Percentiles rank a stretch among this genome's conserved stretches.
Conservation (phyloP, 2,888 invertebrate genomes). For the Agrotis segetum region DNA sequence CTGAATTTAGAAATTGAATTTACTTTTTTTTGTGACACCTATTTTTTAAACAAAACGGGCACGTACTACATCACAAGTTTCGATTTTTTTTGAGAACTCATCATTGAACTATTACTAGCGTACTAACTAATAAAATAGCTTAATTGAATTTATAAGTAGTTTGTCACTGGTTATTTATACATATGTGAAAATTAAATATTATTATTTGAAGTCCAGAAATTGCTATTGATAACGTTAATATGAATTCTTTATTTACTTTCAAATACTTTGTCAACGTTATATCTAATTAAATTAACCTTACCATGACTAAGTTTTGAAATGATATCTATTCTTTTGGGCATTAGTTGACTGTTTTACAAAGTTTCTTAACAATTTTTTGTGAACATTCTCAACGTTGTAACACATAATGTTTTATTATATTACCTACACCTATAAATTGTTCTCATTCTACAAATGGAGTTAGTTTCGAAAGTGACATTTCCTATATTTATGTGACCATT, state of each 20-base stretch:
- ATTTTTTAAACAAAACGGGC: slow-evolving; percentile 26
- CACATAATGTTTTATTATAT: slow-evolving; percentile 64
- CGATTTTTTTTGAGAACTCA: slow-evolving; percentile 33
- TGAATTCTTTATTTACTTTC: neutral
- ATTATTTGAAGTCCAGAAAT: slow-evolving; percentile 3
- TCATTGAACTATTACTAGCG: neutral
- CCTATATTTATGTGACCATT: slow-evolving; percentile 29
- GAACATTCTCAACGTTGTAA: slow-evolving; percentile 47
- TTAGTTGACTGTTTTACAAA: slow-evolving; percentile 33
- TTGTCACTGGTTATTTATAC: slow-evolving; percentile 30
- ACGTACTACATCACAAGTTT: slow-evolving; percentile 24
- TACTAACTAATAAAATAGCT: too few relatives aligned
- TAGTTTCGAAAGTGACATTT: slow-evolving; percentile 77
- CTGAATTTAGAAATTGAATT: neutral
- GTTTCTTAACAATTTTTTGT: slow-evolving; percentile 54
- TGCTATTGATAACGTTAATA: neutral
- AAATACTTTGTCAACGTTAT: slow-evolving; percentile 14
- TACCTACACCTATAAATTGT: slow-evolving; percentile 58
- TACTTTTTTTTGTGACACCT: neutral
- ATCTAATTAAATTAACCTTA: slow-evolving; percentile 16
- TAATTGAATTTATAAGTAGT: slow-evolving; percentile 34
- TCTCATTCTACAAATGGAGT: slow-evolving; percentile 67
- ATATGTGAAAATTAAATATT: slow-evolving; percentile 37
- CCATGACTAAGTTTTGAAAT: slow-evolving; percentile 37
- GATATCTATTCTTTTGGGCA: slow-evolving; percentile 34